Evolutionary conservation across 2,113 vertebrate genomes (phyloP).

Genomic region (Centropus bengalensis): DNA sequence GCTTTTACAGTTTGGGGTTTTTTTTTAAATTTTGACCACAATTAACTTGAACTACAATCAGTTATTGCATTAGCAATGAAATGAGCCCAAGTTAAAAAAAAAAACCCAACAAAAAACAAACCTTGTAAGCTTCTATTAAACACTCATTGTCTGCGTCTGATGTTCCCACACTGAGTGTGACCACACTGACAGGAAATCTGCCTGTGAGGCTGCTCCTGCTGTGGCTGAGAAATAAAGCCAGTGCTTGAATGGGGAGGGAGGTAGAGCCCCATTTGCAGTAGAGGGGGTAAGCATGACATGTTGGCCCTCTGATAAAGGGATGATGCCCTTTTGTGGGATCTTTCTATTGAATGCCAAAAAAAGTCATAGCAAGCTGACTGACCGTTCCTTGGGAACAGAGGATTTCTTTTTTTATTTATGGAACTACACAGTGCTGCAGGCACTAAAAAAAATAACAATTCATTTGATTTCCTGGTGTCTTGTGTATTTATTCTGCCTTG

Average conservation of each 20-base stretch:
- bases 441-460: not conserved
- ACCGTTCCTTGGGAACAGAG: not conserved
- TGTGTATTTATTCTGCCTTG: not conserved
- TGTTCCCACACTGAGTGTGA: not conserved
- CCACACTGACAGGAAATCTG: not conserved
- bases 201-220: not conserved
- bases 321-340: not conserved
- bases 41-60: not conserved
- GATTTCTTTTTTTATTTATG: not conserved
- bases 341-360: not conserved
- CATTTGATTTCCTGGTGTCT: not conserved
- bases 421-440: not conserved
- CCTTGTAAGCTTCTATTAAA: not conserved
- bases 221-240: not conserved
- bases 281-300: not conserved
- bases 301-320: not conserved
- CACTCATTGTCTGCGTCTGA: not conserved
- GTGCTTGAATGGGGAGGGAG: not conserved
- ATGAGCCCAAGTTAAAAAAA: not conserved
- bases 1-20: not conserved
- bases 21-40: constrained; percentile 20
- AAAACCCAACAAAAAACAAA: not conserved
- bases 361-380: not conserved
- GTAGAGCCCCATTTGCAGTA: not conserved
- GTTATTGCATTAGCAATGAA: not conserved